Base-by-base conservation (phyloP, 2,888 invertebrate genomes). In the Dynastes maya region DNA sequence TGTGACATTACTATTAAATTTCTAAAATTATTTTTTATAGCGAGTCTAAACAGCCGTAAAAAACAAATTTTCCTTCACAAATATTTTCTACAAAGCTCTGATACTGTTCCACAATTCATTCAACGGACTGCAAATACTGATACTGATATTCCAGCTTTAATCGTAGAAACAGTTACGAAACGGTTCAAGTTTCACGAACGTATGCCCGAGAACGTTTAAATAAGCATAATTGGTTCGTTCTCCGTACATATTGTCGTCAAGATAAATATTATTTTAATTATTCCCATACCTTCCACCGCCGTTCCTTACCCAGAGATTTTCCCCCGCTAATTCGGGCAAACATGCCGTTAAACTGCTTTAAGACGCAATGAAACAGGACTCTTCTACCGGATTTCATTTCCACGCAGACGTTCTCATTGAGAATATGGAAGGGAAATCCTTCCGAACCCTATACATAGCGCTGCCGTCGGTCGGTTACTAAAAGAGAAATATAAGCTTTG, bases 341-440 rank as follows among this genome's bases (percentile, higher is more conserved):
- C 53, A 51, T 13, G 27, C 70, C 13, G 53, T 70, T 70, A 70
- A 70, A 70, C 51, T 32, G 70, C n/a, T 53, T 70, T 70, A 70
- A 70, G 51, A 51, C 32, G 51, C 70, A 70, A 49, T 53, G 70
- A 70, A 51, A 70, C 29, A 11, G 13, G 5, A n/a, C 51, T 51
- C 32, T 53, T 53, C 51, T n/a, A 70, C 51, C 70, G 51, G 70
- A 70, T 70, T 68, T 70, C 51, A 70, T 70, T 70, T 32, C 70
- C 11, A 45, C 45, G 45, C 70, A 70, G 53, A 70, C 51, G 53
- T 70, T 53, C 53, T 70, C 70, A 32, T 70, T 8, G 45, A 45
- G 45, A 45, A 45, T 2, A 45, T 8, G 11, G 45, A 11, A 45
- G 45, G 11, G 45, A 45, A 11, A 2, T 2, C 45, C 2, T 8